Percentiles rank a stretch among this genome's conserved stretches.
Evolutionary conservation across 2,113 vertebrate species (phyloP).

Genomic region (Hemicordylus capensis): DNA sequence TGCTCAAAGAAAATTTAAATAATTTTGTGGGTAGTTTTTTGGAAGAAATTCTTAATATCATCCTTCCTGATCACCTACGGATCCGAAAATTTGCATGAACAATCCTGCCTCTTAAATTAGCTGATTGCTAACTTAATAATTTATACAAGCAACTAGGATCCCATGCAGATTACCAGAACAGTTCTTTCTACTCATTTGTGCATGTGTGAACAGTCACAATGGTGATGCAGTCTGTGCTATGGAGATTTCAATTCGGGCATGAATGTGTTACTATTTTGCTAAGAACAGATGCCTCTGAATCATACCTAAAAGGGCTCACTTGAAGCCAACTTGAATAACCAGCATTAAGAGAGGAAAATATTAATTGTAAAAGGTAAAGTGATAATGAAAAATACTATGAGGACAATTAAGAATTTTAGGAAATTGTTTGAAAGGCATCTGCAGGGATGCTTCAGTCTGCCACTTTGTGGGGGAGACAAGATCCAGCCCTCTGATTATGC

Average conservation of each 20-base stretch:
- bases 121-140: too few species aligned
- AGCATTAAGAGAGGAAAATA: neutral
- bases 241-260: neutral
- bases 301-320: too few species aligned
- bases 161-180: neutral
- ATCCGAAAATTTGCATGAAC: too few species aligned
- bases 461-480: neutral
- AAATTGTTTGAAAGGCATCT: neutral
- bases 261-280: neutral
- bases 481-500: neutral
- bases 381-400: too few species aligned
- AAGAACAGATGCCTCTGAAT: neutral
- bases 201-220: neutral
- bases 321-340: neutral
- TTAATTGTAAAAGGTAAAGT: too few species aligned
- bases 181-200: neutral
- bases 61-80: too few species aligned
- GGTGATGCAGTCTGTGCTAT: neutral
- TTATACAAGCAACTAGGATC: too few species aligned
- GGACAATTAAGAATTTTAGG: neutral
- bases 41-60: too few species aligned
- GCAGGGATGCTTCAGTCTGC: neutral
- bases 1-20: too few species aligned
- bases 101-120: too few species aligned
- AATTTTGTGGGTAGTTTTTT: too few species aligned